Evolutionary conservation across 2,888 invertebrate species (phyloP).

Genomic region (Sceliomorpha sp.): DNA sequence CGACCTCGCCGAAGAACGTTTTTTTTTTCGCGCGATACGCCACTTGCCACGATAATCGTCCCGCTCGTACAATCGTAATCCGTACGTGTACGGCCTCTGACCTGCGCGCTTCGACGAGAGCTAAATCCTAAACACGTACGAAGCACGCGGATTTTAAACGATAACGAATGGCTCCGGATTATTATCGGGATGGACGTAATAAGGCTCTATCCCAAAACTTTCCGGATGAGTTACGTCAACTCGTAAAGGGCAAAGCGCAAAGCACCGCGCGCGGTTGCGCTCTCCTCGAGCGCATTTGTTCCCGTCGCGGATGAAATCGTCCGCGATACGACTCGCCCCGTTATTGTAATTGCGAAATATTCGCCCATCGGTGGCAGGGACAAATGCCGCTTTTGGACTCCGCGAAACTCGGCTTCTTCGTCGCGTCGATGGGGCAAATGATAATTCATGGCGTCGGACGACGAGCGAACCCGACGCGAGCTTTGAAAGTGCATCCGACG

Average conservation of each 20-base stretch:
- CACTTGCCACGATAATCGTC: neutral
- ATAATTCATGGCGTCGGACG: conserved; percentile 16
- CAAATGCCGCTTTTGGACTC: neutral
- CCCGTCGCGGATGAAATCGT: conserved; percentile 10
- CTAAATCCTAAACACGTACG: conserved; percentile 6
- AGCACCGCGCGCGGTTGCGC: conserved; percentile 1
- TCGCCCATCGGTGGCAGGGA: neutral
- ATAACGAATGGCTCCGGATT: conserved; percentile 34
- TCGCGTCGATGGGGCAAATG: conserved; percentile 15
- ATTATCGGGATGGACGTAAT: conserved; percentile 35
- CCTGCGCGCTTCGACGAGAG: conserved; percentile 11
- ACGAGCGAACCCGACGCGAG: neutral
- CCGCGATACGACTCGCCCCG: conserved; percentile 3
- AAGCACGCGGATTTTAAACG: conserved; percentile 26
- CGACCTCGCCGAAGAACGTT: too few species aligned
- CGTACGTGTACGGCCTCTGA: too few species aligned
- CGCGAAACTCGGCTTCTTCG: conserved; percentile 10
- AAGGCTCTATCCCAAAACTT: conserved; percentile 31
- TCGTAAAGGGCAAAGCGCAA: conserved; percentile 33
- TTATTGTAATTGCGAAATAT: conserved; percentile 11
- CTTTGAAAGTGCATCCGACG: conserved; percentile 17
- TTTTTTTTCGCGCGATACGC: too few species aligned
- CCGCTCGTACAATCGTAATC: neutral
- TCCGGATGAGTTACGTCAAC: conserved; percentile 35
- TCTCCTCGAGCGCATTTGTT: conserved; percentile 38